Evolutionary conservation across 2,888 invertebrate genomes (phyloP).

Genomic region (Digitonthophagus gazella): DNA sequence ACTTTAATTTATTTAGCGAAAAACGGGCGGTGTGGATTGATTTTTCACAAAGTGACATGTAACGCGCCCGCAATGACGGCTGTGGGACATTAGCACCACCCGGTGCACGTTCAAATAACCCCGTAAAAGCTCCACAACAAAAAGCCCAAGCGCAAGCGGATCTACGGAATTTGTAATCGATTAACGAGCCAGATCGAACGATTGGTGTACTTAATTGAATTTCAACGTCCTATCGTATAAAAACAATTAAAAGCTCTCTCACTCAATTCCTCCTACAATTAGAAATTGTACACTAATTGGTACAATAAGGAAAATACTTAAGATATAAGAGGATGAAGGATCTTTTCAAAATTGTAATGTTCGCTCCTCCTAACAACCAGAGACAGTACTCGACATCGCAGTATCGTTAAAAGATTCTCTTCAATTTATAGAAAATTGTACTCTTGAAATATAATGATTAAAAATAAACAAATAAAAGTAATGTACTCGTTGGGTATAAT

Average conservation of each 20-base stretch:
- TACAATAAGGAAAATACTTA: background rate
- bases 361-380: background rate
- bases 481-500: background rate
- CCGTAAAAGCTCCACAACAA: background rate
- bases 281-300: no score
- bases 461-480: background rate
- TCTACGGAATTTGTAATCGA: background rate
- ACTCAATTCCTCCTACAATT: no score
- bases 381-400: background rate
- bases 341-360: background rate
- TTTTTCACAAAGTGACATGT: background rate
- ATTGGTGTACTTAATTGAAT: background rate
- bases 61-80: background rate
- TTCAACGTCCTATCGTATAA: background rate
- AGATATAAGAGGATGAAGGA: background rate
- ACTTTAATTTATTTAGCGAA: background rate
- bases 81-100: background rate
- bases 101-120: background rate
- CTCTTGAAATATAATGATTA: background rate
- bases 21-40: background rate
- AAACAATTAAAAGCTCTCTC: no score
- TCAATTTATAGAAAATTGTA: background rate
- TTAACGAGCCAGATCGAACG: background rate
- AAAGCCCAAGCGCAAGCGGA: no score
- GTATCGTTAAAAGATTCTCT: background rate